Conservation (phyloP, 1,140 invertebrate species). For the Choristoneura fumiferana region DNA sequence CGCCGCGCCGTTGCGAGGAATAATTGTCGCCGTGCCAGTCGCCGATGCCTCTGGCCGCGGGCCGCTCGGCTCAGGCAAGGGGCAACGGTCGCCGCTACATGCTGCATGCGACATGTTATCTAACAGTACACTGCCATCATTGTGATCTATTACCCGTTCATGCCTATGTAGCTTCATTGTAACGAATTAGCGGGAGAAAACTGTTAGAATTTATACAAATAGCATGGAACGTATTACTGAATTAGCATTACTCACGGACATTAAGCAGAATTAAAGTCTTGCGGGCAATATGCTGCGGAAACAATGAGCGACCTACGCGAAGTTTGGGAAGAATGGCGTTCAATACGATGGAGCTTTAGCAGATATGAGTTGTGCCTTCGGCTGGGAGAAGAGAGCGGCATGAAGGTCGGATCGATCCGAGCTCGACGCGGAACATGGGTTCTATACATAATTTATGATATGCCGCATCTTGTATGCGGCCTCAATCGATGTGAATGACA, state of each 20-base stretch:
- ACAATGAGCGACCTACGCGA: slow-evolving; percentile 15
- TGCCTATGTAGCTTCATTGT: neutral
- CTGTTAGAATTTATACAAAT: neutral
- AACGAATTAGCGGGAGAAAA: neutral
- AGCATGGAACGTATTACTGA: neutral
- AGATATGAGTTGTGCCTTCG: neutral
- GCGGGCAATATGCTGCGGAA: neutral
- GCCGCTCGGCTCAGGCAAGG: slow-evolving; percentile 22
- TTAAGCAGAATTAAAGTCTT: neutral
- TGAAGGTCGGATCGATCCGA: slow-evolving; percentile 41
- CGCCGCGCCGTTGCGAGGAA: slow-evolving; percentile 45
- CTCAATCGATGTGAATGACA: slow-evolving; percentile 76
- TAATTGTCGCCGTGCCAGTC: slow-evolving; percentile 48
- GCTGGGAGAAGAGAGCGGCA: slow-evolving; percentile 23
- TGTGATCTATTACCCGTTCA: slow-evolving; percentile 32
- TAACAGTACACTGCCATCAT: slow-evolving; percentile 36
- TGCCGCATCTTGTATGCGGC: slow-evolving; percentile 70
- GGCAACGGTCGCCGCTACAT: slow-evolving; percentile 47
- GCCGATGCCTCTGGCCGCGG: slow-evolving; percentile 26
- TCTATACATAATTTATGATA: slow-evolving; percentile 72
- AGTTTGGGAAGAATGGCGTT: slow-evolving; percentile 4
- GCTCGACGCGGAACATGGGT: slow-evolving; percentile 51
- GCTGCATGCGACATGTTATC: slow-evolving; percentile 29
- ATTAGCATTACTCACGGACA: neutral
- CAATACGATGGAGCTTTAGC: neutral